Conservation (phyloP, 2,797 vertebrate genomes). For the Enteromius argenteus region DNA sequence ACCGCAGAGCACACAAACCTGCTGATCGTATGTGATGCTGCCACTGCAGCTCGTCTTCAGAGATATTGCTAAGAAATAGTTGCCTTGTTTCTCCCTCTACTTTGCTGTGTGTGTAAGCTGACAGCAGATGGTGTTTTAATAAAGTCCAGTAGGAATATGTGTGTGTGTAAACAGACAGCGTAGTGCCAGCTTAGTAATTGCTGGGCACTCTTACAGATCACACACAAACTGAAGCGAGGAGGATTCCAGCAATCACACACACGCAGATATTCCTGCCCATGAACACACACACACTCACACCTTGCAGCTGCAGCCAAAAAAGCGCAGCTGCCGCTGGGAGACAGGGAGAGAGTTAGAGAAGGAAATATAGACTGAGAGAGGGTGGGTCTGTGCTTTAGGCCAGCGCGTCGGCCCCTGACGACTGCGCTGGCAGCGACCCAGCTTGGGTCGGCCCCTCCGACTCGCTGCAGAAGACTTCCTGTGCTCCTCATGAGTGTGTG, state of each 20-base stretch:
- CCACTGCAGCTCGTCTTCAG: slow-evolving; percentile 28
- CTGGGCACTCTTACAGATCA: slow-evolving; percentile 97
- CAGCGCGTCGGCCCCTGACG: slow-evolving; percentile 37
- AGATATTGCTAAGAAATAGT: slow-evolving; percentile 24
- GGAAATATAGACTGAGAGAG: slow-evolving; percentile 47
- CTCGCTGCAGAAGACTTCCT: slow-evolving; percentile 37
- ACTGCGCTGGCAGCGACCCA: slow-evolving; percentile 47
- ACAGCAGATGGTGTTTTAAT: slow-evolving; percentile 99
- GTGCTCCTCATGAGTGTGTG: slow-evolving; percentile 35
- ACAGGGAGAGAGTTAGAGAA: slow-evolving; percentile 63
- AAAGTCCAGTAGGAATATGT: slow-evolving; percentile 99
- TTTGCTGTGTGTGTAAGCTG: slow-evolving; percentile 67
- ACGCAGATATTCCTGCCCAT: slow-evolving; percentile 19
- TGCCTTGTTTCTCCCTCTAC: slow-evolving; percentile 21
- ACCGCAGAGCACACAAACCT: neutral
- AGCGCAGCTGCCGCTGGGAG: slow-evolving; percentile 91
- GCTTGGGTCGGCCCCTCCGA: slow-evolving; percentile 38
- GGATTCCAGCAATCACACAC: slow-evolving; percentile 55
- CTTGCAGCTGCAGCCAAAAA: slow-evolving; percentile 91
- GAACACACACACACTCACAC: slow-evolving; percentile 70
- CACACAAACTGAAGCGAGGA: slow-evolving; percentile 87
- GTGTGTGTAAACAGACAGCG: slow-evolving; percentile 98
- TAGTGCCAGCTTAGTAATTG: slow-evolving; percentile 99
- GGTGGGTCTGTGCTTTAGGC: slow-evolving; percentile 38
- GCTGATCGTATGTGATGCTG: slow-evolving; percentile 1